Conservation (phyloP, 2,888 invertebrate genomes). For the Girardia tigrina region DNA sequence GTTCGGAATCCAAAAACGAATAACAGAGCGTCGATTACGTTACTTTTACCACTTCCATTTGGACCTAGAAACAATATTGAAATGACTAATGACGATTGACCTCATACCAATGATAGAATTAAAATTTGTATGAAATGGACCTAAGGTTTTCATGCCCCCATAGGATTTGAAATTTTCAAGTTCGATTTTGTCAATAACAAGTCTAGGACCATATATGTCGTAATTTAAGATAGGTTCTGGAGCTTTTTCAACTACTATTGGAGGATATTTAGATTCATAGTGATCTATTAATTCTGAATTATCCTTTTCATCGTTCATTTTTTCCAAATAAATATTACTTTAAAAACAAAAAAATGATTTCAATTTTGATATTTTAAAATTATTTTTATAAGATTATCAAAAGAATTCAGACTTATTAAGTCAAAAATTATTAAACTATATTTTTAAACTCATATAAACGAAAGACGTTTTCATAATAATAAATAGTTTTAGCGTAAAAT, state of each 20-base stretch:
- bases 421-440: too few relatives aligned
- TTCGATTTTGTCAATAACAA: slow-evolving; percentile 76
- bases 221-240: slow-evolving; percentile 53
- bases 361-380: too few relatives aligned
- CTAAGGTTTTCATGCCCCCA: slow-evolving; percentile 65
- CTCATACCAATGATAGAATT: slow-evolving; percentile 37
- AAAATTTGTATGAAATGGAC: slow-evolving; percentile 72
- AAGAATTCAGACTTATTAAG: too few relatives aligned
- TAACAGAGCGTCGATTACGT: slow-evolving; percentile 94
- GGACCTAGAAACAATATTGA: slow-evolving; percentile 58
- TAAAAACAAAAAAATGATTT: too few relatives aligned
- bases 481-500: too few relatives aligned
- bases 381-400: too few relatives aligned
- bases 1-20: slow-evolving; percentile 97
- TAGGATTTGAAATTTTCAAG: slow-evolving; percentile 94
- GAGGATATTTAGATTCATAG: slow-evolving; percentile 26
- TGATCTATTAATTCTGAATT: background rate
- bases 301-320: background rate
- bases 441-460: too few relatives aligned
- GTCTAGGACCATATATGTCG: slow-evolving; percentile 63
- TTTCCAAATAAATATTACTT: too few relatives aligned
- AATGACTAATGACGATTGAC: background rate
- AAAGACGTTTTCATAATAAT: too few relatives aligned
- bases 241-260: slow-evolving; percentile 45
- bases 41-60: slow-evolving; percentile 96